Base-by-base conservation (phyloP, 1,140 invertebrate genomes). In the Lepidurus packardi region DNA sequence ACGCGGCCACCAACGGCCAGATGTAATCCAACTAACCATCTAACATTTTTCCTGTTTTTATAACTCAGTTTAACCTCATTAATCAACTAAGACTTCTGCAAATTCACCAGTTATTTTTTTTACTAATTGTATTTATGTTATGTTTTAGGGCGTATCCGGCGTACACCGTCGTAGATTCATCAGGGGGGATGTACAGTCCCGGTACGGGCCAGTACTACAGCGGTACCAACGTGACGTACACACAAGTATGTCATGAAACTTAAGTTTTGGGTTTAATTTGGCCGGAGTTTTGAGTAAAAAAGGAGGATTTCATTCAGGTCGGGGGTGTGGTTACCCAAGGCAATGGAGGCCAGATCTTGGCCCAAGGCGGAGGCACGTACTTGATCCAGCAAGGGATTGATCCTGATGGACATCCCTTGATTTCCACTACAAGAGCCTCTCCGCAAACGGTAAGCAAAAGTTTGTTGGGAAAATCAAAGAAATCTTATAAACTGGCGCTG, bases 121-220 rank as follows among this genome's bases (percentile, higher is more conserved):
- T 16, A 16, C 4, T 24, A 11, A 13, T 43, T 42, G 41, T 43
- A 44, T 75, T 75, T 42, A 34, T 25, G 73, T 43, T n/a, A 34
- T 16, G n/a, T 85, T 86, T 80, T 81, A 93, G 92, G 90, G 89
- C 91, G 80, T 94, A 94, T 87, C 92, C 92, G 79, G 92, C 94
- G 47, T 94, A 94, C 84, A 92, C 92, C 78, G 92, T 94, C 79
- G 91, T 91, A 8, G 85, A 85, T 84, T 88, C 90, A 80, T 65
- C 53, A 21, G 90, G 89, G 80, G 88, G 90, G 1, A 89, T 92
- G 86, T 93, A 92, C 83, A 88, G 90, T 43, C 87, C 90, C 4
- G 80, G 80, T 80, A 87, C 89, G 24, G 87, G 86, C 78, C 89
- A 90, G 81, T 91, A 90, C 83, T 90, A 90, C 78, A 88, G 81